Percentiles rank a stretch among this genome's conserved stretches.
Evolutionary conservation across 2,888 invertebrate genomes (phyloP).

Genomic region (Drosophila falleni): DNA sequence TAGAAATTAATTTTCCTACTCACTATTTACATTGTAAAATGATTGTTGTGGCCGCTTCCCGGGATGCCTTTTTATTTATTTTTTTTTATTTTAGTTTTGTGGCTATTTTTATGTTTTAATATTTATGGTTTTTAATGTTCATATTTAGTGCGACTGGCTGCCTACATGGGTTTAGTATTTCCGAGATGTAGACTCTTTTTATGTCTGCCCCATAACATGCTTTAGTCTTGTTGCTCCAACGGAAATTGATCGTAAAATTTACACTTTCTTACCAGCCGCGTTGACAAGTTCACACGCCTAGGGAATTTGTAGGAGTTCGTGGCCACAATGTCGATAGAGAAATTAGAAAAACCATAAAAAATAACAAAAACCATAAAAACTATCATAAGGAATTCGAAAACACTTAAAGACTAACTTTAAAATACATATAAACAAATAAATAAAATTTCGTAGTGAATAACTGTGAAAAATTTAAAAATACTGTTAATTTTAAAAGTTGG

Average conservation of each 20-base stretch:
- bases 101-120: conserved; percentile 73
- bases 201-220: conserved; percentile 44
- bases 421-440: neutral
- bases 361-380: conserved; percentile 9
- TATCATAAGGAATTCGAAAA: neutral
- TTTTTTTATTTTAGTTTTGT: conserved; percentile 48
- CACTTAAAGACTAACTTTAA: neutral
- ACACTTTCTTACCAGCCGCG: conserved; percentile 35
- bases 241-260: conserved; percentile 72
- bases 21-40: conserved; percentile 48
- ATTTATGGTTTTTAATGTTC: conserved; percentile 74
- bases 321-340: conserved; percentile 6
- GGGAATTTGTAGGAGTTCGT: conserved; percentile 10
- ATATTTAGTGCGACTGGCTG: conserved; percentile 66
- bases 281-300: conserved; percentile 62
- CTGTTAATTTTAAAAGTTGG: neutral
- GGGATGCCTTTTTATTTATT: conserved; percentile 7
- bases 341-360: conserved; percentile 15
- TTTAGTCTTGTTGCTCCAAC: conserved; percentile 39
- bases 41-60: conserved; percentile 22
- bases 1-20: conserved; percentile 63
- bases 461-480: too few relatives aligned
- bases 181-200: conserved; percentile 33
- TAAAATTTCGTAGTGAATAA: neutral
- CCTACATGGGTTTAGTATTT: conserved; percentile 54